A percentile compares a stretch with the other conserved stretches of the same genome.
Evolutionary conservation across 2,113 vertebrate species (phyloP).

Genomic region (Calidris pugnax): DNA sequence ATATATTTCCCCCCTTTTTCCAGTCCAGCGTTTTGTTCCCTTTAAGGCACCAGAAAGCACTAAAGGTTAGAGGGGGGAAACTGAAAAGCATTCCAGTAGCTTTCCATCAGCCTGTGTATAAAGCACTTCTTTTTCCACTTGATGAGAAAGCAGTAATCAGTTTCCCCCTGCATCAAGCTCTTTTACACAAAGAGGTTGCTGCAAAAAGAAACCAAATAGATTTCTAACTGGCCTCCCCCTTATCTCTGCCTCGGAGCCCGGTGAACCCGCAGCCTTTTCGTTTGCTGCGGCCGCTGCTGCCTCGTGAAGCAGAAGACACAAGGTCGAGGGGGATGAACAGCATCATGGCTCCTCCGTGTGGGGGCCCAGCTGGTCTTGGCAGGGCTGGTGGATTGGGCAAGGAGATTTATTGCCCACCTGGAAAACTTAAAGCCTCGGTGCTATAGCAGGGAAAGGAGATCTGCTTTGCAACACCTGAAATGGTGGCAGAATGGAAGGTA

Average conservation of each 20-base stretch:
- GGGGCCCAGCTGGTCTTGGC: not conserved
- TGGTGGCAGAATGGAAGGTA: not conserved
- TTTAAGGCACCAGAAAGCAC: constrained; percentile 29
- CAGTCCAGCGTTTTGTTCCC: constrained; percentile 26
- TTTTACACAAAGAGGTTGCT: constrained; percentile 41
- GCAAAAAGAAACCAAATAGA: constrained; percentile 47
- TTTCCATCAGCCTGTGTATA: constrained; percentile 61
- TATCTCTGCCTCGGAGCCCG: not conserved
- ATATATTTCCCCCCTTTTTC: constrained; percentile 11
- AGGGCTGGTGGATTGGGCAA: not conserved
- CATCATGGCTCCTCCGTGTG: accelerated
- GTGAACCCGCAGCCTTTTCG: not conserved
- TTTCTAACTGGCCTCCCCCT: constrained; percentile 19
- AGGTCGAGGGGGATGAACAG: not conserved
- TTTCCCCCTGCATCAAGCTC: constrained; percentile 35
- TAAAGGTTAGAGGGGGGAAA: constrained; percentile 31
- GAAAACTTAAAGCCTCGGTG: not conserved
- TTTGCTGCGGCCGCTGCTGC: not conserved
- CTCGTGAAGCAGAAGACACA: not conserved
- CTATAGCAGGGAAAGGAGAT: not conserved
- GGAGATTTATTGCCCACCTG: not conserved
- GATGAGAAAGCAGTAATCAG: constrained; percentile 62
- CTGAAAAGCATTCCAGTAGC: constrained; percentile 59
- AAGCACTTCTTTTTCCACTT: constrained; percentile 56
- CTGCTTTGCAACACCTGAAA: not conserved